These are phyloP conservation scores for Tetragnatha montana DNA, from an alignment of 2,888 invertebrate genomes.

Conservation along the genomic window DNA sequence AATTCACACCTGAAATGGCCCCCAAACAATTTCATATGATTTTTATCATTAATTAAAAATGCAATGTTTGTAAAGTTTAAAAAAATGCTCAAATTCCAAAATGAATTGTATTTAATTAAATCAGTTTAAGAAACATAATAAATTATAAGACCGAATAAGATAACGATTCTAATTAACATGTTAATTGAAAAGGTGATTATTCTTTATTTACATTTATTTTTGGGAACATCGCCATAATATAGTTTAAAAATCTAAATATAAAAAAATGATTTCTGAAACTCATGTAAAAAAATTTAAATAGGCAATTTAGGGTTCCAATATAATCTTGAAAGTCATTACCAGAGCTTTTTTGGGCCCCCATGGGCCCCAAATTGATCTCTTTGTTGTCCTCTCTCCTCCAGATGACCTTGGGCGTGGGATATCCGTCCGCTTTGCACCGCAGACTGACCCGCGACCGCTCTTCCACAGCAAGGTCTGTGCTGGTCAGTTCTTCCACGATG, in stretches of 20 bases:
- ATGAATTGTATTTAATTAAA: too few relatives aligned
- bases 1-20: too few relatives aligned
- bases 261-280: not conserved
- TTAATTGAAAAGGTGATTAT: too few relatives aligned
- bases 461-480: slow-evolving; percentile 84
- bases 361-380: slow-evolving; percentile 85
- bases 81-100: too few relatives aligned
- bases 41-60: too few relatives aligned
- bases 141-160: not conserved
- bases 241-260: not conserved
- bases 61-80: too few relatives aligned
- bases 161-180: not conserved
- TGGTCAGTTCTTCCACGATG: slow-evolving; percentile 88
- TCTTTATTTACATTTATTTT: not conserved
- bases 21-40: too few relatives aligned
- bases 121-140: too few relatives aligned
- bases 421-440: slow-evolving; percentile 90
- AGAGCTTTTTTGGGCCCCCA: slow-evolving; percentile 71
- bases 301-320: not conserved
- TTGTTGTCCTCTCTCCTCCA: slow-evolving; percentile 95
- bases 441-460: slow-evolving; percentile 96
- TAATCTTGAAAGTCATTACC: slow-evolving; percentile 46
- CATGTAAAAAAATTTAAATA: not conserved
- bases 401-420: slow-evolving; percentile 92
- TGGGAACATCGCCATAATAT: not conserved